phyloP scores from a whole-genome alignment of 64 coral and sea anemone species.

The Montipora efflorescens region DNA sequence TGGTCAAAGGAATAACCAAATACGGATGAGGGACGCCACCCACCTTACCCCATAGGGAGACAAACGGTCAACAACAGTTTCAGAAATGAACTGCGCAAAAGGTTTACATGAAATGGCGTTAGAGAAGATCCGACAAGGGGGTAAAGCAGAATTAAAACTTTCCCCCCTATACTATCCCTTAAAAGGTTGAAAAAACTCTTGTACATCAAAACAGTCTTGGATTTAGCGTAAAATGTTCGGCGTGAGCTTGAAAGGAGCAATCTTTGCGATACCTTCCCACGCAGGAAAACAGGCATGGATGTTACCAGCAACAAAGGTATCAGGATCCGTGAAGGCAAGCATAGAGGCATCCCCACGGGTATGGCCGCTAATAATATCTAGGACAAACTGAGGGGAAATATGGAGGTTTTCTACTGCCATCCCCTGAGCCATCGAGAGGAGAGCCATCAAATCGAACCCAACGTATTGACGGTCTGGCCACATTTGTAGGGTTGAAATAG shows the following conservation, averaged over 20 bases:
- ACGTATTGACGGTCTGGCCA: background rate
- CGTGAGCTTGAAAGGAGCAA: background rate
- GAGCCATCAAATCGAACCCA: background rate
- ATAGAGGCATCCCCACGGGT: background rate
- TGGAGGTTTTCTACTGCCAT: background rate
- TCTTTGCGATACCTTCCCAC: constrained; percentile 1
- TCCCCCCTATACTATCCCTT: constrained; percentile 26
- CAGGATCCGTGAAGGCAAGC: constrained; percentile 7
- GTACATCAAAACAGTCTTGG: background rate
- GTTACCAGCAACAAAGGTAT: constrained; percentile 39
- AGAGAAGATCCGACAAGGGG: background rate
- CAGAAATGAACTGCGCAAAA: background rate
- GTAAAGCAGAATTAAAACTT: background rate
- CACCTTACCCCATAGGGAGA: background rate
- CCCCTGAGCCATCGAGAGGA: constrained; percentile 17
- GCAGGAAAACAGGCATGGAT: background rate
- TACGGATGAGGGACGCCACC: constrained; percentile 1
- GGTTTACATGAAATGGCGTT: background rate
- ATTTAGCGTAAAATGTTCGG: constrained; percentile 10
- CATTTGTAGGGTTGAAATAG: background rate
- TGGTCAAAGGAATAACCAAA: constrained; percentile 38
- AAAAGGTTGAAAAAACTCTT: constrained; percentile 23
- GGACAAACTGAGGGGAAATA: background rate
- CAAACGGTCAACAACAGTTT: background rate
- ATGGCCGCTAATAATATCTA: background rate